A percentile compares a stretch with the other conserved stretches of the same genome.
These are phyloP conservation scores for Sebastes fasciatus DNA, from an alignment of 2,113 vertebrate species.

Conservation along the genomic window DNA sequence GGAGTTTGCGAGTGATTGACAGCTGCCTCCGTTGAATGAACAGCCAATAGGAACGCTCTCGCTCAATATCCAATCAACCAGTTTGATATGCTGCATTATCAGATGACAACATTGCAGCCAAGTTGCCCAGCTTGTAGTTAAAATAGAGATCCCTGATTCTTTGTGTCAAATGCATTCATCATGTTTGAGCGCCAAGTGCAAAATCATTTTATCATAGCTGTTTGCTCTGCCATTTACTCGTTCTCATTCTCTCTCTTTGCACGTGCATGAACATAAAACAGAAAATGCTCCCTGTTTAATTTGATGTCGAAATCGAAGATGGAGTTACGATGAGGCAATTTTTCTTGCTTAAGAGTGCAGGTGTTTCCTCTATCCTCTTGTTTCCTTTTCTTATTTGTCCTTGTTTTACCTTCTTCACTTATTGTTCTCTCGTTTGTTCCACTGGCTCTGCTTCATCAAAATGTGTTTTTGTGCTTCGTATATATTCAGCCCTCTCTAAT, in stretches of 20 bases:
- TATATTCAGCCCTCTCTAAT: constrained; percentile 34
- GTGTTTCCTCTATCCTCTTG: not conserved
- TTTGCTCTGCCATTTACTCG: not conserved
- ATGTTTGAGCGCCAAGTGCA: not conserved
- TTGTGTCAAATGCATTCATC: not conserved
- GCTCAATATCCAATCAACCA: not conserved
- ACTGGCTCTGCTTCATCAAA: constrained; percentile 13
- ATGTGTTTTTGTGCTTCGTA: constrained; percentile 37
- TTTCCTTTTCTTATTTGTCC: constrained; percentile 23
- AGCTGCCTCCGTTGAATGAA: too few relatives aligned
- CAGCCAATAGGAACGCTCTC: too few relatives aligned
- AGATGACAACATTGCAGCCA: not conserved
- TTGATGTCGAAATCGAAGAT: constrained; percentile 39
- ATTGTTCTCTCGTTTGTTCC: constrained; percentile 33
- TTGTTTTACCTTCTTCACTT: constrained; percentile 18
- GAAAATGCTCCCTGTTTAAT: constrained; percentile 33
- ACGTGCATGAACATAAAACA: constrained; percentile 14
- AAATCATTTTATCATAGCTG: not conserved
- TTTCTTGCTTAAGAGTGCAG: constrained; percentile 14
- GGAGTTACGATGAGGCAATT: constrained; percentile 29
- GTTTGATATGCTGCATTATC: not conserved
- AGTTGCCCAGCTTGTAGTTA: not conserved
- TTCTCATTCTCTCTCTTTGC: not conserved
- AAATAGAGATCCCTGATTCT: not conserved
- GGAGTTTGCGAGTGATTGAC: too few relatives aligned